Evolutionary conservation across 2,113 vertebrate genomes (phyloP), one percentile per base, ranked within the genome.

Genomic region (Hippocampus zosterae): DNA sequence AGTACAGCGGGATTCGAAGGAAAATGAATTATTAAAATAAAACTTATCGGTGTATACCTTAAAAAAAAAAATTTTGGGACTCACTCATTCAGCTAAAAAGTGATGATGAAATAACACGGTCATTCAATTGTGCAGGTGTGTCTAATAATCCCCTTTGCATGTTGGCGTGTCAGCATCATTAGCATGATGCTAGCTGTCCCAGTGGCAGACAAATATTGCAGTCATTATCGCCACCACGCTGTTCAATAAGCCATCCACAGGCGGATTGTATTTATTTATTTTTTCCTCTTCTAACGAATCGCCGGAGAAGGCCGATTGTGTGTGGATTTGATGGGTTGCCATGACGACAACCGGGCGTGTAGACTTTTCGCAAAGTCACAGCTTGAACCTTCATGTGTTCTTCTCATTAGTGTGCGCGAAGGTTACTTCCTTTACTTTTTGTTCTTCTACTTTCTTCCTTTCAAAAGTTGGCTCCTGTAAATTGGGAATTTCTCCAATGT

Each of bases 251-350:
- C 12, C 57, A 56, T 59, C 57, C 13, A 29, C 13, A 33, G 57
- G 27, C 57, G 7, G 57, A 59, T 33, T 18, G n/a, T 10, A 25
- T 59, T 59, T 59, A 1, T 13, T 42, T 44, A 15, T 64, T 5
- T 33, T 64, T 64, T n/a, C 13, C 10, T 6, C 37, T 16, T 9
- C 57, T 6, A 40, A 42, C 37, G 9, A 63, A 63, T 63, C 61
- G 10, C 19, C 9, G 19, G 33, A 63, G 61, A 63, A 19, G 19
- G 61, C 5, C 13, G 13, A 11, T 12, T 25, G 11, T n/a, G 18
- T 44, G 40, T 65, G 62, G 40, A 25, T 65, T 65, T 23, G 40
- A 44, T 8, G n/a, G 41, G 62, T 63, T 63, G 19, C 61, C 61
- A 63, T 63, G 37, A n/a, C 61, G 61, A 63, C 18, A 19, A 18